Evolutionary conservation across 2,888 invertebrate species (phyloP).

Genomic region (Eupelmus urozonus): DNA sequence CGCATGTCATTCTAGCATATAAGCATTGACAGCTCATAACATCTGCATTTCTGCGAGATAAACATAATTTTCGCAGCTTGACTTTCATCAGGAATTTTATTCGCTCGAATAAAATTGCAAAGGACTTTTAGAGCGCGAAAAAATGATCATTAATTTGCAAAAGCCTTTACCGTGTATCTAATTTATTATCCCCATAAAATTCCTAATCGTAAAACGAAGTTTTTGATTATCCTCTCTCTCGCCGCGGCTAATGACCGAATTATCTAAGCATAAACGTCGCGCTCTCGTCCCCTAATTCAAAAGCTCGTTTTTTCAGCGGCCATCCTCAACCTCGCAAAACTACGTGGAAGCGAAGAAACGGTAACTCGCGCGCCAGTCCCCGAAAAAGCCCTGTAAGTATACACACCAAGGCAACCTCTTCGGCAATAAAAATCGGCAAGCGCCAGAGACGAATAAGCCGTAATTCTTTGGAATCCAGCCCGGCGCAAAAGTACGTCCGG

Average conservation of each 20-base stretch:
- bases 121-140: slow-evolving; percentile 34
- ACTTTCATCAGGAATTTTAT: not conserved
- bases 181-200: slow-evolving; percentile 35
- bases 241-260: slow-evolving; percentile 18
- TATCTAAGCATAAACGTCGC: slow-evolving; percentile 31
- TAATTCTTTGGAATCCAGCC: not conserved
- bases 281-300: slow-evolving; percentile 7
- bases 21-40: no score
- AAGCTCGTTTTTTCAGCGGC: not conserved
- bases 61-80: no score
- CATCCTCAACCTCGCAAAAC: no score
- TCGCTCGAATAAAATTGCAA: not conserved
- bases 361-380: not conserved
- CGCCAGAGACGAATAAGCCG: not conserved
- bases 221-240: not conserved
- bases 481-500: not conserved
- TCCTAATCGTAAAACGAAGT: slow-evolving; percentile 17
- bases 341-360: not conserved
- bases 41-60: no score
- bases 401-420: no score
- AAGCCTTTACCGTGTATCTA: not conserved
- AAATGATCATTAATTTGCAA: slow-evolving; percentile 35
- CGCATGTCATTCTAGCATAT: no score
- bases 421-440: not conserved
- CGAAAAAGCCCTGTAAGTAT: no score